These are phyloP conservation scores for fruit fly (Drosophila melanogaster) DNA, from an alignment of 1,140 invertebrate genomes.

Conservation along the genomic window DNA sequence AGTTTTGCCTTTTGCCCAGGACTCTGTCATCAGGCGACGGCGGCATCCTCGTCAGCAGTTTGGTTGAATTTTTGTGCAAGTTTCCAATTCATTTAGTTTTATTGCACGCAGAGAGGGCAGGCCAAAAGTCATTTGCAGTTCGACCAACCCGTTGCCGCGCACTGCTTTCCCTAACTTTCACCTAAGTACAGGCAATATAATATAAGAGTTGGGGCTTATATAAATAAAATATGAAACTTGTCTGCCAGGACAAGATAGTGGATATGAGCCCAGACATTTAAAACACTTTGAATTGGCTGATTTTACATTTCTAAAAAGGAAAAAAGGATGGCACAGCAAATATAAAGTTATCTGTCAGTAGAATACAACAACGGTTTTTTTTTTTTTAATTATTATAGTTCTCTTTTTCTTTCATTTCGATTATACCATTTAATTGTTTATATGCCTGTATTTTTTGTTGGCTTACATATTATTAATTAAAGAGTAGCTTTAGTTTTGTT, in stretches of 20 bases:
- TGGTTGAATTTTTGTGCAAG: constrained; percentile 65
- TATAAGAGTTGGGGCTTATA: constrained; percentile 6
- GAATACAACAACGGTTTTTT: too few relatives aligned
- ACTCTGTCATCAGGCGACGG: constrained; percentile 36
- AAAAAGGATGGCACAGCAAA: too few relatives aligned
- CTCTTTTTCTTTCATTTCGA: too few relatives aligned
- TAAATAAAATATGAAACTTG: constrained; percentile 26
- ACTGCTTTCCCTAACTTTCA: constrained; percentile 26
- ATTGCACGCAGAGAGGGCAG: constrained; percentile 45
- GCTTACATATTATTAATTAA: too few relatives aligned
- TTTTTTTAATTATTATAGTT: too few relatives aligned
- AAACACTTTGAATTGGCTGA: neutral
- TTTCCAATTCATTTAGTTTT: constrained; percentile 83
- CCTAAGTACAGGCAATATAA: constrained; percentile 26
- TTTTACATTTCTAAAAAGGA: too few relatives aligned
- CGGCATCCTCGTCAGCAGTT: constrained; percentile 62
- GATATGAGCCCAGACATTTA: neutral
- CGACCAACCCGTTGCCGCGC: constrained; percentile 67
- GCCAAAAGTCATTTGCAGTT: constrained; percentile 73
- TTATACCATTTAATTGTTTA: too few relatives aligned
- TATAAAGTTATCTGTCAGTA: too few relatives aligned
- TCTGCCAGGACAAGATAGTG: constrained; percentile 22
- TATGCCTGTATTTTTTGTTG: too few relatives aligned
- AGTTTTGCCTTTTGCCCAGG: constrained; percentile 24
- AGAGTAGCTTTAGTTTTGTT: neutral